Evolutionary conservation across 2,113 vertebrate genomes (phyloP), one percentile per base, ranked within the genome.

Genomic region (Noturus placidus): DNA sequence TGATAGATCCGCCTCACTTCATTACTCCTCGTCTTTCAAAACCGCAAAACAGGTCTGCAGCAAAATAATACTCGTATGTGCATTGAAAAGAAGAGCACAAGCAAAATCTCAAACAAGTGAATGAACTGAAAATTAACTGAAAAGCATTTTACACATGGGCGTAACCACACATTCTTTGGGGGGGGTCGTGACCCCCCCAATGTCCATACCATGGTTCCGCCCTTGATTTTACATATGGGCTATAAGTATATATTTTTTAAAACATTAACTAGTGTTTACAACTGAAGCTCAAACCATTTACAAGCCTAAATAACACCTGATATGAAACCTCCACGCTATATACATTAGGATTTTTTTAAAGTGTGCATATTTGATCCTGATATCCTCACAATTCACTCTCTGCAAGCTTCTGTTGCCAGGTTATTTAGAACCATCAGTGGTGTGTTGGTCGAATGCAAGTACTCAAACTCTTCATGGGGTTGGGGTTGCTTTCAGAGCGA

Each of bases 1-100:
- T 92, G 92, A 93, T 89, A 89, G 90, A 91, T 91, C 91, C 84
- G 88, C 88, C 63, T 61, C 79, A 91, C 93, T 93, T 93, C 93
- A 93, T 93, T 94, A 86, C 14, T 67, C 50, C 15, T 69, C 61
- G 86, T 90, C 79, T 91, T 92, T 92, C 89, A 87, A 83, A 76
- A 61, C 17, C 82, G 56, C 84, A 77, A 57, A 88, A 61, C 35
- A 76, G 76, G 82, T 84, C 70, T 76, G 38, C 59, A 82, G 35
- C 35, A 79, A 61, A 86, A 84, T 63, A 33, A 87, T 77, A 80
- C 17, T 65, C 11, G 20, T 25, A 33, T 5, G 22, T 33, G 79
- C 25, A 57, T 27, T 25, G 57, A 76, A 38, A 65, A 74, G 33
- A 54, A 86, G 11, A 8, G 46, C 46, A 56, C 79, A 74, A 72